Evolutionary conservation across 2,888 invertebrate species (phyloP), one percentile per base, ranked within the genome.

Genomic region (Drosophila macrothrix): DNA sequence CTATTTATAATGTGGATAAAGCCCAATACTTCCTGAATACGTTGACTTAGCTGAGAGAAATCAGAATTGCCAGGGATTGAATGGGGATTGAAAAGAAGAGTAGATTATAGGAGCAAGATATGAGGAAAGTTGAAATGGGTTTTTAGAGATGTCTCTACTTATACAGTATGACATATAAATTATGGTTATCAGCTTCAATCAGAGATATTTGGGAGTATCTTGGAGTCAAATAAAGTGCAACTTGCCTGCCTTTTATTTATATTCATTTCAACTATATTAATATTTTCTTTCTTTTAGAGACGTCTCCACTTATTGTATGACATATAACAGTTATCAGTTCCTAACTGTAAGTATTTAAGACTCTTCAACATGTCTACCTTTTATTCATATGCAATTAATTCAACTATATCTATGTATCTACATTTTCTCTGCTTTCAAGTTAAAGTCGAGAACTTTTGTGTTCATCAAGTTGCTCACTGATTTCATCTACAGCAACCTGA

Each of bases 31-130:
- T 78, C 72, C 80, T 67, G 71, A 67, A 60, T 65, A 58, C 41
- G 54, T 56, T 28, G 50, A 59, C 39, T 55, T 25, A 41, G 37
- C 1, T 7, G 14, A 39, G 28, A 28, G 6, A 6, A 37, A 19
- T 6, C 35, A 82, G 84, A 52, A 75, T 75, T 81, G 78, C 49
- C 84, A 52, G n/a, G 5, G 14, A 10, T 10, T 10, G 16, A 29
- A 14, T 31, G 5, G 12, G 22, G 43, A 12, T 22, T 43, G 3
- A 14, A 43, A 43, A 43, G 12, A 43, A 12, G n/a, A 22, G 6
- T 10, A 41, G n/a, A 41, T 1, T 4, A 10, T n/a, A n/a, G 10
- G 10, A 41, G 41, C 9, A 10, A 10, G 10, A 41, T 4, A 10
- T 4, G 10, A n/a, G 41, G 4, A 10, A n/a, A 41, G 39, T 10